Evolutionary conservation across 2,113 vertebrate genomes (phyloP), one percentile per base, ranked within the genome.

Genomic region (Apteryx mantelli): DNA sequence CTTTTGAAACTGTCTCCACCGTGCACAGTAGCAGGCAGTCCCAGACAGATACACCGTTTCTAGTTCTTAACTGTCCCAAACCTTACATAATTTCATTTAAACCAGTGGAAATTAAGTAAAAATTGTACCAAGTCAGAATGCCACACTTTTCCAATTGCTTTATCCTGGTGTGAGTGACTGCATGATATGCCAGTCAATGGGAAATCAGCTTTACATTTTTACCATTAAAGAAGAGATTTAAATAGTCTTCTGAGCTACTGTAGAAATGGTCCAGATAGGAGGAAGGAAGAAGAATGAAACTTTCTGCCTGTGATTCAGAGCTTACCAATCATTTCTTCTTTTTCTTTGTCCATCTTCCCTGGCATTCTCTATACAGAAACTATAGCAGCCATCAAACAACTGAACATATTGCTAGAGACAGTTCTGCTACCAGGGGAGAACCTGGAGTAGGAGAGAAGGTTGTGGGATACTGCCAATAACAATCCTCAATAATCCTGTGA

Each of bases 171-270:
- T 44, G 60, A 93, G 55, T 81, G 84, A 89, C 79, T 74, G 66
- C 28, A 38, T 70, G 58, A 60, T 44, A 78, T 4, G 7, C 28
- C 60, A 84, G 55, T 75, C 83, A 84, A 82, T 52, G 48, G 28
- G 61, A 90, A 91, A 96, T n/a, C 77, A 86, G 73, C 76, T 86
- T 96, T 86, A 58, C 25, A 22, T 91, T 91, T 96, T 90, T 88
- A 69, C 16, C 24, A 7, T 58, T 86, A 86, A 70, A 80, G 66
- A 70, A 32, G 4, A 65, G 70, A 74, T 85, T 66, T 42, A 69
- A 92, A 30, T n/a, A 82, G 38, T 69, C 11, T 10, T n/a, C 38
- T 69, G 18, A 18, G 34, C 9, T 95, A 24, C 71, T 60, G 24
- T 30, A 50, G 28, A 87, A 95, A 70, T 16, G 9, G 50, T 20